phyloP scores from a whole-genome alignment of 2,888 invertebrate species.

The Phalera bucephala region DNA sequence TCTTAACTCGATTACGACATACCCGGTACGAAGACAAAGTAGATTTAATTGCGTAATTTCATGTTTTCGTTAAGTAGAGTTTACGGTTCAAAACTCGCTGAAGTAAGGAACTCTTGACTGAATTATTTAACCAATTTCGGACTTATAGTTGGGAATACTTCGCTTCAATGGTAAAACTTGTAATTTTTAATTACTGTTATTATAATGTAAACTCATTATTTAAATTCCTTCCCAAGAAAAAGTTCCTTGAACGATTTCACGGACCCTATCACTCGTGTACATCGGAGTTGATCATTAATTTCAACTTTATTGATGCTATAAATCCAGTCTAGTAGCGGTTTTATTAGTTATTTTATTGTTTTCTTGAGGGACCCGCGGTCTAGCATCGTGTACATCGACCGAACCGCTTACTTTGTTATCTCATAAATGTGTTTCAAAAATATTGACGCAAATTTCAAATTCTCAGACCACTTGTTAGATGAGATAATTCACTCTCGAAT shows the following conservation, averaged over 20 bases:
- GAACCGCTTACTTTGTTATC: not conserved
- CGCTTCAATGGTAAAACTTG: no score
- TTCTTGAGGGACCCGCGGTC: conserved; percentile 39
- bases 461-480: not conserved
- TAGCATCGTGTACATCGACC: conserved; percentile 25
- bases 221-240: not conserved
- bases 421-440: not conserved
- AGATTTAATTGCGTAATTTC: conserved; percentile 16
- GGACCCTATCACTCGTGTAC: conserved; percentile 22
- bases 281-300: conserved; percentile 48
- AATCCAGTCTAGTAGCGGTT: conserved; percentile 48
- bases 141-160: no score
- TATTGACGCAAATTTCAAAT: no score
- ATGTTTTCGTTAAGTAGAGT: conserved; percentile 8
- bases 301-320: conserved; percentile 52
- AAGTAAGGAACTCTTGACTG: no score
- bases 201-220: no score
- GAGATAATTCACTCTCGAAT: not conserved
- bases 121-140: no score
- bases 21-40: conserved; percentile 13
- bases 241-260: conserved; percentile 11
- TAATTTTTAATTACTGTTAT: no score
- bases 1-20: conserved; percentile 33
- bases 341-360: conserved; percentile 53
- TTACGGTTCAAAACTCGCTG: no score